A percentile compares a stretch with the other conserved stretches of the same genome.
These are phyloP conservation scores for Chamaetylas fuelleborni DNA, from an alignment of 2,113 vertebrate genomes.

Conservation along the genomic window DNA sequence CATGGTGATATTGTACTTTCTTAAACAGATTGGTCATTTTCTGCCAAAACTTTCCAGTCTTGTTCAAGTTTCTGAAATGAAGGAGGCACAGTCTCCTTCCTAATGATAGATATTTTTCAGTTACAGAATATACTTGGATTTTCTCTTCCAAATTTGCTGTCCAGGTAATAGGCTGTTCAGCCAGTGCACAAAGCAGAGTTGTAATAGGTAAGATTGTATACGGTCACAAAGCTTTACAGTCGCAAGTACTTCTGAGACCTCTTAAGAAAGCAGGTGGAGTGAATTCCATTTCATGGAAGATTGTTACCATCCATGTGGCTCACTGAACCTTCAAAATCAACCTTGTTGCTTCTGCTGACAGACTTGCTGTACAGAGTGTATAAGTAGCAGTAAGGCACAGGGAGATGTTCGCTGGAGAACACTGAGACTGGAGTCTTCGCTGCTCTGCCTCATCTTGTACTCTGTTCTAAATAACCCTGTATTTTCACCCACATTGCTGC, in stretches of 20 bases:
- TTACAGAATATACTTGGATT: background rate
- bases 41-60: background rate
- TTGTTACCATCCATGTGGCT: background rate
- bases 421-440: background rate
- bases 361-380: accelerated
- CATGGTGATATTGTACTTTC: background rate
- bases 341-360: background rate
- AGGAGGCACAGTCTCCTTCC: background rate
- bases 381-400: background rate
- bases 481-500: background rate
- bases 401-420: background rate
- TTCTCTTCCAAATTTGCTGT: background rate
- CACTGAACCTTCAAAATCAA: background rate
- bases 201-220: background rate
- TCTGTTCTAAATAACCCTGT: background rate
- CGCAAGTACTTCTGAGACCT: background rate
- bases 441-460: background rate
- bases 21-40: background rate
- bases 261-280: background rate
- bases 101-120: background rate
- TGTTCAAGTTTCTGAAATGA: background rate
- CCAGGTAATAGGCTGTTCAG: background rate
- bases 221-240: background rate
- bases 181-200: background rate
- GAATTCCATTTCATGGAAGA: background rate